Conservation (phyloP, 2,888 invertebrate species). For the Nemapogon koenigi region DNA sequence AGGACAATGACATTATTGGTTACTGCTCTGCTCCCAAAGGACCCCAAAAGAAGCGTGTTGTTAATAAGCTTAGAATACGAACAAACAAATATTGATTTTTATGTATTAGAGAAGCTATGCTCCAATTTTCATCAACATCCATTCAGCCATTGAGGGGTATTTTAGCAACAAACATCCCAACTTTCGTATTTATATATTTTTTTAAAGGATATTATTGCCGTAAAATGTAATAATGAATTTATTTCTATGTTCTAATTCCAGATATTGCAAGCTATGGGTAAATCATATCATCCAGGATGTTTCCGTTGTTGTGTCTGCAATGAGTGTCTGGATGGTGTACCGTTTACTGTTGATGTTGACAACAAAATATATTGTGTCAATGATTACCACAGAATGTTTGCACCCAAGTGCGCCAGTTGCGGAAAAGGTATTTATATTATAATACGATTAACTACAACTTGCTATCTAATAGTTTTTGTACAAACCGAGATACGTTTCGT, state of each 20-base stretch:
- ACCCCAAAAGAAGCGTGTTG: too few species aligned
- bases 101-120: too few species aligned
- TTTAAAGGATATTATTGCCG: too few species aligned
- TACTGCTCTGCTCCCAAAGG: too few species aligned
- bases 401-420: slow-evolving; percentile 97
- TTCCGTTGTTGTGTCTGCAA: slow-evolving; percentile 98
- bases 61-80: too few species aligned
- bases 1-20: too few species aligned
- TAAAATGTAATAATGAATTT: neutral
- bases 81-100: too few species aligned
- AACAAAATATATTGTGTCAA: slow-evolving; percentile 98
- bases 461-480: too few species aligned
- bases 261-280: slow-evolving; percentile 99
- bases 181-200: too few species aligned
- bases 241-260: slow-evolving; percentile 33
- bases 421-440: slow-evolving; percentile 95
- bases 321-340: slow-evolving; percentile 96
- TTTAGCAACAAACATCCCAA: too few species aligned
- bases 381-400: slow-evolving; percentile 98
- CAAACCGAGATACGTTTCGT: too few species aligned
- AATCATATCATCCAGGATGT: slow-evolving; percentile 98
- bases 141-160: neutral
- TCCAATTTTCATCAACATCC: neutral
- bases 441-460: too few species aligned
- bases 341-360: slow-evolving; percentile 97